Evolutionary conservation across 2,113 vertebrate species (phyloP), one percentile per base, ranked within the genome.

Genomic region (Hypomesus transpacificus): DNA sequence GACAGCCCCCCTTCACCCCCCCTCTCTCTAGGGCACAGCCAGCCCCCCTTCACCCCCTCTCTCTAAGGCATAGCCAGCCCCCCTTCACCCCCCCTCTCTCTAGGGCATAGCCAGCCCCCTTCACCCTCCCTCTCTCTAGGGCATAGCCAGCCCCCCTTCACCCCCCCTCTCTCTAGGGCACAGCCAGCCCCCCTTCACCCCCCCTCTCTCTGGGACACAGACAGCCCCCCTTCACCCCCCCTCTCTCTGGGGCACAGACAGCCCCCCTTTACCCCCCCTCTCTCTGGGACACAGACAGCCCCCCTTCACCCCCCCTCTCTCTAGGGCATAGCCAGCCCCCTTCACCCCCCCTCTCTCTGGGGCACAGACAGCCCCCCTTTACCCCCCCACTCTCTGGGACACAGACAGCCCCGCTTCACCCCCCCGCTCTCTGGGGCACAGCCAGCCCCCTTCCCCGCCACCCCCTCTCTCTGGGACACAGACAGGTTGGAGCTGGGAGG

Each of bases 11-110:
- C 18, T 75, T 14, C 50, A 61, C 68, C 60, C 16, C 52, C 50
- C 3, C n/a, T 26, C 39, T 68, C 28, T 64, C 18, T 71, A 20
- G 71, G 39, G 13, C 39, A 46, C 39, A 46, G 39, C 11, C 39
- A 46, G 39, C n/a, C n/a, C n/a, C n/a, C n/a, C 20, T 75, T 1
- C 61, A 64, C 11, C 46, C 64, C 67, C 61, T 1, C 34, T 74
- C 39, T 46, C 5, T 11, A 28, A 9, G 11, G 3, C 14, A 14
- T 31, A 46, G 31, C 1, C 39, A 46, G 39, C n/a, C 63, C 46
- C n/a, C 46, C 18, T 75, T 14, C 50, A 61, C 68, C 60, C 16
- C 52, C 50, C 3, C n/a, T 26, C 39, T 68, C 28, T 64, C 18
- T 71, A 20, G 71, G 39, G 13, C 39, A 46, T 9, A 46, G 39